A percentile compares a stretch with the other conserved stretches of the same genome.
Conservation (phyloP, 2,113 vertebrate species). For the Pygoscelis antarcticus region DNA sequence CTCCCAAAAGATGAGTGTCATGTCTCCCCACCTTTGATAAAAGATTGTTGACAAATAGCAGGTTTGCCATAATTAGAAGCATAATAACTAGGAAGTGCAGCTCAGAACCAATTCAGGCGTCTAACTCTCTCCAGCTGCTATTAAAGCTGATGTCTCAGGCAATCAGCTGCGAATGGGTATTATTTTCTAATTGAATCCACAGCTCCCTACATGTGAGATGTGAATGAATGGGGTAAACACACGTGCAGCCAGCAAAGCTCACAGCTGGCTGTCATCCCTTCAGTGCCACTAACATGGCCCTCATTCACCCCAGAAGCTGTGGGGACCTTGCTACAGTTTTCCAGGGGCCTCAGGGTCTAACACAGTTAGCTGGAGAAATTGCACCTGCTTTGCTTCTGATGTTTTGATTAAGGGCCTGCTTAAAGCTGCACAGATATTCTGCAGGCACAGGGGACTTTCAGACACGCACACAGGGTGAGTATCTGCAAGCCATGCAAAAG, state of each 20-base stretch:
- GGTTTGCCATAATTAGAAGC: conserved; percentile 61
- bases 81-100: conserved; percentile 52
- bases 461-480: background rate
- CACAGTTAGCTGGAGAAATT: background rate
- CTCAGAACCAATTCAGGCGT: conserved; percentile 23
- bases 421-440: background rate
- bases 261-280: background rate
- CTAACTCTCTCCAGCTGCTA: conserved; percentile 70
- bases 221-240: conserved; percentile 54
- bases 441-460: background rate
- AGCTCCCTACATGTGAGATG: conserved; percentile 56
- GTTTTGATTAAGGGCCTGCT: background rate
- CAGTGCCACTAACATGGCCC: background rate
- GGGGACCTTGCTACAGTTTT: background rate
- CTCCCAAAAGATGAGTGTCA: conserved; percentile 39
- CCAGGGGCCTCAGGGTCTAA: background rate
- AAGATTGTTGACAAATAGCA: conserved; percentile 65
- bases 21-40: conserved; percentile 62
- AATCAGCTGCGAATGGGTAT: conserved; percentile 54
- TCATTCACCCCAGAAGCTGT: background rate
- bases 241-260: conserved; percentile 7
- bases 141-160: conserved; percentile 65
- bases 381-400: background rate
- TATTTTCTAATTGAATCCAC: conserved; percentile 63
- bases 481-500: background rate